Evolutionary conservation across 2,888 invertebrate species (phyloP).

Genomic region (Lepidonotus clava): DNA sequence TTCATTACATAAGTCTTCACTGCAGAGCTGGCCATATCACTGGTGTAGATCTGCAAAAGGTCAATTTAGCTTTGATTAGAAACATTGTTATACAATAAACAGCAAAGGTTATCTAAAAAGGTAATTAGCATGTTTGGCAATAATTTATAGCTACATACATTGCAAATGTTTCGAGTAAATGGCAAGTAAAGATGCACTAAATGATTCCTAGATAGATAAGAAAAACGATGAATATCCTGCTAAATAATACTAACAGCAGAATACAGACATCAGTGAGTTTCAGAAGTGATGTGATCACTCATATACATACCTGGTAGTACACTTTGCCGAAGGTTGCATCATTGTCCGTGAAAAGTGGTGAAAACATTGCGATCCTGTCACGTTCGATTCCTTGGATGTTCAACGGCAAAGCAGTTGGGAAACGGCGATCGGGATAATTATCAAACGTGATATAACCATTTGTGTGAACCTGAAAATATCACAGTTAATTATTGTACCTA

Average conservation of each 20-base stretch:
- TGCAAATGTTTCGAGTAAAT: background rate
- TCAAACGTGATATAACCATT: slow-evolving; percentile 20
- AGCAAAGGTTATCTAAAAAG: background rate
- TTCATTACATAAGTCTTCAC: background rate
- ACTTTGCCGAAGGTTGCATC: background rate
- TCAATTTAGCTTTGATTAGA: background rate
- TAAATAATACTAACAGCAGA: background rate
- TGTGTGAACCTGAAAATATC: background rate
- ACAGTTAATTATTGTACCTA: background rate
- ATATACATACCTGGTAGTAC: slow-evolving; percentile 18
- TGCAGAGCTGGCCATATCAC: background rate
- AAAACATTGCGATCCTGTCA: background rate
- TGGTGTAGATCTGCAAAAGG: slow-evolving; percentile 1
- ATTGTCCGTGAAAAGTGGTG: background rate
- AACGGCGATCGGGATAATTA: background rate
- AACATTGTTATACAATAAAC: no score
- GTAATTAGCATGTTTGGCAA: background rate
- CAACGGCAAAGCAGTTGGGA: background rate
- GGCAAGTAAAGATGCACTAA: no score
- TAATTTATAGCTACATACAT: background rate
- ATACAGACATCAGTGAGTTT: background rate
- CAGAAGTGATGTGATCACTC: background rate
- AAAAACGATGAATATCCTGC: background rate
- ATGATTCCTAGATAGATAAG: background rate
- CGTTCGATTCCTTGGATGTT: background rate